Evolutionary conservation across 2,113 vertebrate species (phyloP), one percentile per base, ranked within the genome.

Genomic region (Aptenodytes forsteri): DNA sequence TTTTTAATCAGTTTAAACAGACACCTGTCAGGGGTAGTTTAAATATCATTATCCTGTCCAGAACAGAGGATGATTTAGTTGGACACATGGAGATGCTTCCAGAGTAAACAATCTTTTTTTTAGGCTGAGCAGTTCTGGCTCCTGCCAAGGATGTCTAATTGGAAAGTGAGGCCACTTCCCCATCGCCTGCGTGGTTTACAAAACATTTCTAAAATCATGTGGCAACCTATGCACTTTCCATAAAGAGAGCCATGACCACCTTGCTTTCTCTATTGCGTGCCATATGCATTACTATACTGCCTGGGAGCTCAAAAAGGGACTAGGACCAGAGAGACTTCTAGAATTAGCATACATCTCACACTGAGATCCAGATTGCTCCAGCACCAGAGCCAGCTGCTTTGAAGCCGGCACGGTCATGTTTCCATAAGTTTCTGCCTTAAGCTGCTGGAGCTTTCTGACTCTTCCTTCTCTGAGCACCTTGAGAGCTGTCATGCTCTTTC

Each of bases 181-280:
- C 61, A 55, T 21, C 0, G 0, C 30, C 47, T 56, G 17, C 1
- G 5, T 14, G 30, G 49, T 20, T 87, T 80, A 67, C n/a, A 77
- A 89, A 93, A 44, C 4, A 22, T 65, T 81, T 73, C 46, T 70
- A 49, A 69, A 72, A 40, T 30, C 2, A 47, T 30, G 30, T 77
- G 71, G 22, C 46, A 75, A 11, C 5, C 1, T 16, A 17, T 10
- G 13, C 11, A 54, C 27, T 80, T 56, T 6, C 34, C 54, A 12
- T 62, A 46, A 42, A 42, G 73, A 62, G 2, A 79, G 12, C 10
- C 36, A 12, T 20, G 29, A 29, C 16, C 36, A 27, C 21, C 11
- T 54, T 15, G 10, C 22, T 56, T 75, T 54, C 38, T 40, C 47
- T 52, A 1, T 9, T 9, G 2, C 14, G 19, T 56, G 52, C 29